Conservation (phyloP, 2,113 vertebrate genomes). For the Ascaphus truei region DNA sequence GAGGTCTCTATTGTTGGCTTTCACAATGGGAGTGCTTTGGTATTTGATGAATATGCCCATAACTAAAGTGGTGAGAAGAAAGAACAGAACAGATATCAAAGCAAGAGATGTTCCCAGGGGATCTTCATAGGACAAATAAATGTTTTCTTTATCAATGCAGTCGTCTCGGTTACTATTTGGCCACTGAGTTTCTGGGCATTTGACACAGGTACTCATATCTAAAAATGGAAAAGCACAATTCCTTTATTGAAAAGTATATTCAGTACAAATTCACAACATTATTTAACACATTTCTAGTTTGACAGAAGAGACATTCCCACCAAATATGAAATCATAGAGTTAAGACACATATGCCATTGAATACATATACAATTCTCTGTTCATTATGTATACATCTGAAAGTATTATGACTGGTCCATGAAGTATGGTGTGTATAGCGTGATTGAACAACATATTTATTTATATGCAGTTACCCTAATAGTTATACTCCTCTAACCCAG, state of each 20-base stretch:
- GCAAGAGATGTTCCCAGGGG: slow-evolving; percentile 59
- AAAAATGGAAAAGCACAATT: neutral
- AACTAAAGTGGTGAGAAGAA: slow-evolving; percentile 45
- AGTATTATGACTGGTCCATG: too few species aligned
- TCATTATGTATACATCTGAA: too few species aligned
- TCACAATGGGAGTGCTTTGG: slow-evolving; percentile 60
- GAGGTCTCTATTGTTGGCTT: slow-evolving; percentile 64
- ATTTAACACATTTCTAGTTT: too few species aligned
- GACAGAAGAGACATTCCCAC: too few species aligned
- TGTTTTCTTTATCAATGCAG: slow-evolving; percentile 36
- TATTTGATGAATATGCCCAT: slow-evolving; percentile 53
- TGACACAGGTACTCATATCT: slow-evolving; percentile 3
- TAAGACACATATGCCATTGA: too few species aligned
- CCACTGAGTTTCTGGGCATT: neutral
- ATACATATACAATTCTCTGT: too few species aligned
- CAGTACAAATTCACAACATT: too few species aligned
- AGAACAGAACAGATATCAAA: slow-evolving; percentile 51
- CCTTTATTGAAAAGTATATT: neutral
- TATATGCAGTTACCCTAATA: too few species aligned
- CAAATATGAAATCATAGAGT: too few species aligned
- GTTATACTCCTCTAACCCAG: too few species aligned
- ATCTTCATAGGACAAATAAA: slow-evolving; percentile 63
- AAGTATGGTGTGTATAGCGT: too few species aligned
- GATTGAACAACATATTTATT: too few species aligned
- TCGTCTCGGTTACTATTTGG: neutral